phyloP scores from a whole-genome alignment of 2,113 vertebrate genomes.

The Halcyon malimbica region DNA sequence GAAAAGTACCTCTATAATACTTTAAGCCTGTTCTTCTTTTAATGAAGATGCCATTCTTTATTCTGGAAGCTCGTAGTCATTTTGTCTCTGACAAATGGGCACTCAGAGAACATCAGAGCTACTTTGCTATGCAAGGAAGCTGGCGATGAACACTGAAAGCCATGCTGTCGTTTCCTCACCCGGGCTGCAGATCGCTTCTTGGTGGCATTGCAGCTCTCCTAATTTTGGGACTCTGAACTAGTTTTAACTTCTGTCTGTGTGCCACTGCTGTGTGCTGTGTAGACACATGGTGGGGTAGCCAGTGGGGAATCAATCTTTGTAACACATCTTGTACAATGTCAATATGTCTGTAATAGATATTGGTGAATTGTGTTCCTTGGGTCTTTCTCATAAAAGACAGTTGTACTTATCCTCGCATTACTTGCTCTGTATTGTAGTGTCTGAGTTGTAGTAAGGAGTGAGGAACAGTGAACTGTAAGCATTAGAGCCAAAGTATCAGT shows the following conservation, averaged over 20 bases:
- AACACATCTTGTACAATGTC: not conserved
- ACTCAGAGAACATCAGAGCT: not conserved
- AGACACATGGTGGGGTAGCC: not conserved
- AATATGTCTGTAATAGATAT: not conserved
- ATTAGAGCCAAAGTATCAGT: not conserved
- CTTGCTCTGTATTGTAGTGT: not conserved
- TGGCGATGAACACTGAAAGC: not conserved
- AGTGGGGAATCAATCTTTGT: not conserved
- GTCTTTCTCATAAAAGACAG: not conserved
- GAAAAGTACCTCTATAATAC: not conserved
- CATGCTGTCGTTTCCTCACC: not conserved
- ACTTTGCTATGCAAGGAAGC: not conserved
- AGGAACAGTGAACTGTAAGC: not conserved
- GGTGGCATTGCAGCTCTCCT: not conserved
- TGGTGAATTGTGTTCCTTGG: not conserved
- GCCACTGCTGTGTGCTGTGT: not conserved
- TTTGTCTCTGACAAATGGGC: not conserved
- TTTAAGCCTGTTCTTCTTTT: not conserved
- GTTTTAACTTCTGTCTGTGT: not conserved
- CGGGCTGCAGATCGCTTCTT: not conserved
- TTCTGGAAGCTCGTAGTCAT: not conserved
- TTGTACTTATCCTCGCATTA: not conserved
- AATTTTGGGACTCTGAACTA: not conserved
- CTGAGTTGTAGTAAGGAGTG: not conserved
- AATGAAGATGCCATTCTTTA: not conserved